Conservation (phyloP, 2,888 invertebrate species). For the Octonoba sinensis region DNA sequence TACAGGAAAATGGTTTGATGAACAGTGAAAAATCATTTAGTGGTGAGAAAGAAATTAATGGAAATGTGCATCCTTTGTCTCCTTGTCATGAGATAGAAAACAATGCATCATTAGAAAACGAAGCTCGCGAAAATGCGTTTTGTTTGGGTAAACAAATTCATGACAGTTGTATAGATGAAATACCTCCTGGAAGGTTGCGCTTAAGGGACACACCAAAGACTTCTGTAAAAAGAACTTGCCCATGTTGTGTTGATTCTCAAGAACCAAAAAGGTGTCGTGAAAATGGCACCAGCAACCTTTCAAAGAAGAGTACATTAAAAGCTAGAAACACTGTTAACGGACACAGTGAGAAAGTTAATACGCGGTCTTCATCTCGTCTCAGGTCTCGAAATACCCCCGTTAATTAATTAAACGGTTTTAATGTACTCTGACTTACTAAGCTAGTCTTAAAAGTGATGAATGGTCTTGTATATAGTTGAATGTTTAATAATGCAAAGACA, state of each 20-base stretch:
- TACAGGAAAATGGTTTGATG: constrained; percentile 31
- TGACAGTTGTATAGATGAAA: constrained; percentile 11
- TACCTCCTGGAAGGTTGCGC: constrained; percentile 34
- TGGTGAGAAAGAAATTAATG: constrained; percentile 21
- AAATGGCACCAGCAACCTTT: constrained; percentile 10
- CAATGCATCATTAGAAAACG: constrained; percentile 7
- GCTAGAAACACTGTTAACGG: constrained; percentile 21
- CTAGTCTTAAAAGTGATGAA: constrained; percentile 51
- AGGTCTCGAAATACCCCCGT: constrained; percentile 56
- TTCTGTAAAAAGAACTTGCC: constrained; percentile 52
- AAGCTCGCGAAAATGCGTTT: constrained; percentile 17
- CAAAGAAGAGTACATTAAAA: constrained; percentile 42
- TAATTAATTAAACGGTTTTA: constrained; percentile 30
- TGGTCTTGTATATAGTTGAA: no score
- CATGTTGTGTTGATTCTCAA: constrained; percentile 50
- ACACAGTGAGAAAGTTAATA: constrained; percentile 39
- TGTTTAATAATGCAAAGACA: constrained; percentile 40
- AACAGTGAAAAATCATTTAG: constrained; percentile 17
- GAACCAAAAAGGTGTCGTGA: constrained; percentile 54
- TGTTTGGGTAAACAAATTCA: constrained; percentile 25
- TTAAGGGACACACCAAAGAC: constrained; percentile 53
- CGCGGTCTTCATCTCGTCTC: constrained; percentile 57
- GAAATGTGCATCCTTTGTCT: not conserved
- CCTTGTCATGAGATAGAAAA: constrained; percentile 24
- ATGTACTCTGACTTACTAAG: constrained; percentile 33